phyloP scores from a whole-genome alignment of 2,113 vertebrate species.

The Malaclemys terrapin region DNA sequence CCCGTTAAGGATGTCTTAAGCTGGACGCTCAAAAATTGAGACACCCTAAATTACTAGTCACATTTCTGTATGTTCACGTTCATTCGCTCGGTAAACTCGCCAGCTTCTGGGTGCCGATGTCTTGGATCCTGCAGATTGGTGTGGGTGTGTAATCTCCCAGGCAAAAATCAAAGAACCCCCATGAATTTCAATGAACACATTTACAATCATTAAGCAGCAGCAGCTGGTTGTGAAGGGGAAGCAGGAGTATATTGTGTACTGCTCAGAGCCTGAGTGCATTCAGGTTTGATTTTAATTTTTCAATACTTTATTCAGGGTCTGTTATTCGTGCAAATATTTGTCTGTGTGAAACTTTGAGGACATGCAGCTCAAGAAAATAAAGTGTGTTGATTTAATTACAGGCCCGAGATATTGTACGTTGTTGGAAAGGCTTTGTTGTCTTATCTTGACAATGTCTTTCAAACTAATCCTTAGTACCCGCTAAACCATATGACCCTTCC shows the following conservation, averaged over 20 bases:
- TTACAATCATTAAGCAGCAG: slow-evolving; percentile 69
- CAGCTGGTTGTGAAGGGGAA: background rate
- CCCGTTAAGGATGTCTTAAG: background rate
- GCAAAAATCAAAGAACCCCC: slow-evolving; percentile 3
- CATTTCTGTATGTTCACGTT: accelerated
- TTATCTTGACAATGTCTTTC: background rate
- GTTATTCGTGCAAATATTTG: slow-evolving; percentile 62
- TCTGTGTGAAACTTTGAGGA: background rate
- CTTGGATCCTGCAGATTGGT: background rate
- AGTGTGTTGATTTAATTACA: slow-evolving; percentile 1
- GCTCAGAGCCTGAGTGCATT: slow-evolving; percentile 54
- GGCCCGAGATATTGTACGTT: accelerated
- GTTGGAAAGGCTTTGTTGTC: background rate
- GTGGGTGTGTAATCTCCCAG: background rate
- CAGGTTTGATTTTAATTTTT: slow-evolving; percentile 33
- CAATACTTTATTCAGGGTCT: slow-evolving; percentile 38
- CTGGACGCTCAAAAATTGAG: background rate
- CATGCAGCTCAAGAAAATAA: background rate
- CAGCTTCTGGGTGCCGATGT: background rate
- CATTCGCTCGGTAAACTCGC: background rate
- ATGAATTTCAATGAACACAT: slow-evolving; percentile 71
- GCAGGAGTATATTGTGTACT: slow-evolving; percentile 48
- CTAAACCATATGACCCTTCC: background rate
- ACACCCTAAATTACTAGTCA: accelerated
- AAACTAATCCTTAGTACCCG: background rate